phyloP scores from a whole-genome alignment of 2,888 invertebrate species.

The Criorhina ranunculi region DNA sequence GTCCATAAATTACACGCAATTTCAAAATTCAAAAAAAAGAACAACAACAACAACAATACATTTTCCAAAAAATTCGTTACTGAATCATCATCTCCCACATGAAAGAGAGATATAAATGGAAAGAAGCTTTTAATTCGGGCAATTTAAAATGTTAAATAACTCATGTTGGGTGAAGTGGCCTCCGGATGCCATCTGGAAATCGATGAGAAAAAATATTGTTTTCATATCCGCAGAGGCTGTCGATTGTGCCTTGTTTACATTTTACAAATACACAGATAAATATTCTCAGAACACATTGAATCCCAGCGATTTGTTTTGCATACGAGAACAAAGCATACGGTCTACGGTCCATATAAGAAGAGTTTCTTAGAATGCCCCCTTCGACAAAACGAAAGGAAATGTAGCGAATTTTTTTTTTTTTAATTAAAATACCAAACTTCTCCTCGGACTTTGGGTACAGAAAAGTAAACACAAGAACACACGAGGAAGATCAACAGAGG shows the following conservation, averaged over 20 bases:
- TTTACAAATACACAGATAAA: constrained; percentile 6
- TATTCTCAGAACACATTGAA: constrained; percentile 53
- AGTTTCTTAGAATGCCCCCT: constrained; percentile 39
- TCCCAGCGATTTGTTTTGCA: constrained; percentile 47
- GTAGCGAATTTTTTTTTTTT: constrained; percentile 48
- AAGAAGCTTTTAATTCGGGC: constrained; percentile 72
- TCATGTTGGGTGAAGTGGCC: constrained; percentile 57
- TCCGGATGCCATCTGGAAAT: constrained; percentile 58
- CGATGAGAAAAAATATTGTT: constrained; percentile 56
- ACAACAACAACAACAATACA: neutral
- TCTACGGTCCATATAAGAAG: constrained; percentile 1
- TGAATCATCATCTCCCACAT: constrained; percentile 54
- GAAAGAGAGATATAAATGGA: constrained; percentile 34
- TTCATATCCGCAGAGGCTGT: constrained; percentile 20
- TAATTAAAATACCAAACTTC: constrained; percentile 63
- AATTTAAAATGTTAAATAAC: constrained; percentile 74
- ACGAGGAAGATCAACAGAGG: constrained; percentile 51
- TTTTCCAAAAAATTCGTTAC: constrained; percentile 33
- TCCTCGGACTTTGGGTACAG: neutral
- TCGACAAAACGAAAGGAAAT: constrained; percentile 6
- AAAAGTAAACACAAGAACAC: neutral
- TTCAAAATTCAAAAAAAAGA: constrained; percentile 4
- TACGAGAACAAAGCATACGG: constrained; percentile 20
- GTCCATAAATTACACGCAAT: constrained; percentile 56
- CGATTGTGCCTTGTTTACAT: constrained; percentile 43